phyloP scores from a whole-genome alignment of 2,888 invertebrate genomes.

The Bellardia bayeri region DNA sequence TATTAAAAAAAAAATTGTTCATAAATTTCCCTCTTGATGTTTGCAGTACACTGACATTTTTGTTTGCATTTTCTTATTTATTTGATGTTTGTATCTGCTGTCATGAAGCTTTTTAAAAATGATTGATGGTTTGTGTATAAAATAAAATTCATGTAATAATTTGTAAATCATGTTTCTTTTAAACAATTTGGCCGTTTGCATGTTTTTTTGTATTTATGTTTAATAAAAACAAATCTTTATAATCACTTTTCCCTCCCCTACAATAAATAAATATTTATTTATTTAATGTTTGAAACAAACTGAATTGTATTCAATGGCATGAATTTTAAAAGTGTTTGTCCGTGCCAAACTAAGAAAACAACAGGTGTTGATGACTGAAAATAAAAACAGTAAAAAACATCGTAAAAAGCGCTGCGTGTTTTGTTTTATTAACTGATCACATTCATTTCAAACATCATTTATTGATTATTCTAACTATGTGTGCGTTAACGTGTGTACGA shows the following conservation, averaged over 20 bases:
- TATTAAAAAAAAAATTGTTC: background rate
- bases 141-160: constrained; percentile 53
- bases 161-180: constrained; percentile 37
- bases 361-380: constrained; percentile 53
- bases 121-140: constrained; percentile 42
- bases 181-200: constrained; percentile 16
- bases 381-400: constrained; percentile 20
- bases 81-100: background rate
- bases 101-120: background rate
- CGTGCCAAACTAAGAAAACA: constrained; percentile 7
- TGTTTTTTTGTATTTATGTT: constrained; percentile 4
- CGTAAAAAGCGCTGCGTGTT: constrained; percentile 38
- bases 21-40: background rate
- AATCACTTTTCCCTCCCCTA: background rate
- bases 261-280: constrained; percentile 31
- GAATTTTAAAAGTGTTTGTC: background rate
- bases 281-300: constrained; percentile 18
- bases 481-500: too few species aligned
- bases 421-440: constrained; percentile 68
- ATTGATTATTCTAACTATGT: constrained; percentile 44
- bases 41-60: constrained; percentile 33
- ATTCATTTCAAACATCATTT: constrained; percentile 57
- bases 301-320: background rate
- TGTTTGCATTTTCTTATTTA: constrained; percentile 3
- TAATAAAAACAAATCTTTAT: constrained; percentile 13